Conservation (phyloP, 2,113 vertebrate species). For the Mellivora capensis region DNA sequence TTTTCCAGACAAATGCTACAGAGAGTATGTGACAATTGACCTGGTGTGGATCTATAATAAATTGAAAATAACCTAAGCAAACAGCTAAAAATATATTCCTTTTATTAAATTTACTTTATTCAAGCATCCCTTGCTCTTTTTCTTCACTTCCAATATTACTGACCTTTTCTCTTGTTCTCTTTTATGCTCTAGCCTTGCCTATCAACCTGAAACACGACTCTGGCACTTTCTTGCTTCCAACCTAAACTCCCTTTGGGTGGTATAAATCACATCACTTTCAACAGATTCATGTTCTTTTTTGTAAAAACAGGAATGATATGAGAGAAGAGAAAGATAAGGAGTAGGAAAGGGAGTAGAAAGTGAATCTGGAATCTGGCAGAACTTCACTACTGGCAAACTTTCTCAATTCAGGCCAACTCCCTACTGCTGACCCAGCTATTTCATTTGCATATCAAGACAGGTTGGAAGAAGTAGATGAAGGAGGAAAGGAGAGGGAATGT, state of each 20-base stretch:
- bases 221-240: background rate
- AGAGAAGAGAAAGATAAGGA: background rate
- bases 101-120: background rate
- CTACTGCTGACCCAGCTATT: background rate
- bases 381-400: background rate
- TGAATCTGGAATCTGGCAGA: background rate
- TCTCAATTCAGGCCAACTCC: background rate
- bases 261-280: background rate
- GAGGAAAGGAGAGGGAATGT: background rate
- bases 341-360: background rate
- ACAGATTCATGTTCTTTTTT: background rate
- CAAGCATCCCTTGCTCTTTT: background rate
- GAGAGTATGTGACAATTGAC: background rate
- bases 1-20: background rate
- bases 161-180: background rate
- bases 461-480: background rate
- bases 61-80: constrained; percentile 18
- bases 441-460: background rate
- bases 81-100: background rate
- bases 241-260: background rate
- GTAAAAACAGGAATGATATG: background rate
- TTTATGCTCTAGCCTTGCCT: background rate
- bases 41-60: background rate
- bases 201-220: background rate
- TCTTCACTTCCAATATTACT: background rate